Conservation (phyloP, 2,797 vertebrate genomes). For the Enteromius thamalakanensis region DNA sequence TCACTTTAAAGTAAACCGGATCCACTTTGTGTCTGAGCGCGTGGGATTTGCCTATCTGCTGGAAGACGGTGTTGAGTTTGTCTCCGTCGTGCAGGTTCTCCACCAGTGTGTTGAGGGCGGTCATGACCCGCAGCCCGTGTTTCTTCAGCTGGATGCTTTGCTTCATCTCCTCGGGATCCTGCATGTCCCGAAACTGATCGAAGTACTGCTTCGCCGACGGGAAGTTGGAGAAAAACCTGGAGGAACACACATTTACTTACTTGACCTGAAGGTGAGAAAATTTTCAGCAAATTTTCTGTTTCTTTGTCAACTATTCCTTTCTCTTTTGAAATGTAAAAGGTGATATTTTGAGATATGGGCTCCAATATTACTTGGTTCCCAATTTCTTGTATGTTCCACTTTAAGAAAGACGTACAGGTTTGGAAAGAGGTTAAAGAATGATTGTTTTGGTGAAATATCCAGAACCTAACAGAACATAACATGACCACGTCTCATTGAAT, state of each 20-base stretch:
- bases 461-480: no score
- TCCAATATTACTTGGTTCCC: background rate
- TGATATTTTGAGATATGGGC: no score
- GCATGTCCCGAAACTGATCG: constrained; percentile 90
- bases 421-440: background rate
- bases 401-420: background rate
- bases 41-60: constrained; percentile 86
- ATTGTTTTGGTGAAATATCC: background rate
- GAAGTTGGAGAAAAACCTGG: constrained; percentile 92
- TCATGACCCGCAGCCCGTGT: constrained; percentile 88
- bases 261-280: background rate
- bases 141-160: constrained; percentile 86
- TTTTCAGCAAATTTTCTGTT: background rate
- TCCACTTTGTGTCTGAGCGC: constrained; percentile 94
- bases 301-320: no score
- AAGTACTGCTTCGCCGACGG: constrained; percentile 93
- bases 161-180: constrained; percentile 88
- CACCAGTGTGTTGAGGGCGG: constrained; percentile 88
- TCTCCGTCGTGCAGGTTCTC: constrained; percentile 87
- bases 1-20: constrained; percentile 93
- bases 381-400: background rate
- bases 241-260: background rate
- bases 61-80: constrained; percentile 84
- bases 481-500: background rate
- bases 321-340: no score